A percentile compares a stretch with the other conserved stretches of the same genome.
Evolutionary conservation across 2,888 invertebrate genomes (phyloP).

Genomic region (Drosophila multiciliata): DNA sequence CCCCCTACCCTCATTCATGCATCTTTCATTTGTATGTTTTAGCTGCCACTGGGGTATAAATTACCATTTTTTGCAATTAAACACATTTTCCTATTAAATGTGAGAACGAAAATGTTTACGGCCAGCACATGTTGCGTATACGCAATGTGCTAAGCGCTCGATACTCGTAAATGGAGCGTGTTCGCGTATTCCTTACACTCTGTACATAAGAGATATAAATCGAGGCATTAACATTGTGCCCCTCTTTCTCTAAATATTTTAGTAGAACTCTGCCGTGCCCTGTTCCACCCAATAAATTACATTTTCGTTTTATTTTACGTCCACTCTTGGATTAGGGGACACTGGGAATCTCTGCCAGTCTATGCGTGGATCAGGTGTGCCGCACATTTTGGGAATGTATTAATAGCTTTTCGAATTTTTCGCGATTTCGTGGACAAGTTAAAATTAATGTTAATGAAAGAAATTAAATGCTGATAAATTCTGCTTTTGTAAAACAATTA

Average conservation of each 20-base stretch:
- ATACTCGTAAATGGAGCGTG: constrained; percentile 60
- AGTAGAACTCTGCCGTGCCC: background rate
- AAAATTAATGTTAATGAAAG: constrained; percentile 47
- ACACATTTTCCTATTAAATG: constrained; percentile 68
- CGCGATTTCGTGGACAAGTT: constrained; percentile 43
- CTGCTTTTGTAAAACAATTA: background rate
- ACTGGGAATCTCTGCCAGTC: background rate
- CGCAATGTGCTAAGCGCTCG: constrained; percentile 50
- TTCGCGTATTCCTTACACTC: constrained; percentile 38
- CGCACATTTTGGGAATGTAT: constrained; percentile 68
- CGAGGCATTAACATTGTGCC: constrained; percentile 45
- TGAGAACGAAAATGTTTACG: constrained; percentile 57
- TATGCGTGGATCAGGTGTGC: constrained; percentile 55
- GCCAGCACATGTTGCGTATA: constrained; percentile 62
- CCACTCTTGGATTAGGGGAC: constrained; percentile 22
- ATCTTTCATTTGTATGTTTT: constrained; percentile 1
- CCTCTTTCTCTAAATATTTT: constrained; percentile 7
- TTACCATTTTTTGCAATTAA: constrained; percentile 68
- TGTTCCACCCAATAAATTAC: constrained; percentile 58
- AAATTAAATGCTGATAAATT: constrained; percentile 30
- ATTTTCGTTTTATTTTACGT: constrained; percentile 67
- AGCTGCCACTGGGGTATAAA: constrained; percentile 48
- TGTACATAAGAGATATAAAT: constrained; percentile 61
- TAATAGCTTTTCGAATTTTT: constrained; percentile 49
- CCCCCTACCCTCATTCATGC: no score